Evolutionary conservation across 2,113 vertebrate genomes (phyloP), one percentile per base, ranked within the genome.

Genomic region (Sebastes schlegelii): DNA sequence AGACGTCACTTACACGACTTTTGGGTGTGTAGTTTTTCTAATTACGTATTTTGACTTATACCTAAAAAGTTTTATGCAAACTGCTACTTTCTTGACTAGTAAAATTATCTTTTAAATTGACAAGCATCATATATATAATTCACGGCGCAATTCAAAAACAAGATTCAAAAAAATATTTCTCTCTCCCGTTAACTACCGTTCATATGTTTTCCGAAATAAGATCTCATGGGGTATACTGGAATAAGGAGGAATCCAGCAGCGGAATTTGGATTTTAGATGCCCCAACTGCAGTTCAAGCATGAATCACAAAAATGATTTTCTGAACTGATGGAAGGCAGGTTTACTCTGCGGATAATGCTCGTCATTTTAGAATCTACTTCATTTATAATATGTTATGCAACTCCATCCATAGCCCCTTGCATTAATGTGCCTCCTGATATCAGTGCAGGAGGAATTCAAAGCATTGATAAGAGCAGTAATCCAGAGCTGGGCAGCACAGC

Each of bases 391-490:
- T 21, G 21, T 48, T 40, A 34, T 45, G n/a, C 4, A 73, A 45
- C 6, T 57, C 5, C 5, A 57, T 57, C 14, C 7, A 63, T 13
- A 63, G 21, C 16, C 8, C 16, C 1, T 14, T 21, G 17, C 7
- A 43, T 61, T 66, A 43, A 63, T 45, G 2, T 43, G 57, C 7
- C 63, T 10, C 23, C n/a, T 52, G 21, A 55, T 68, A 68, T 64
- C 13, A 4, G 43, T 42, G 34, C 49, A 42, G 51, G 17, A 46
- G 17, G 66, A 45, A 43, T 21, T 48, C 11, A 78, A 26, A 74
- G 52, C 45, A 51, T 13, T 72, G 46, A 72, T 76, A n/a, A 79
- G 49, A 78, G 57, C n/a, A 16, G 5, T 52, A 48, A 57, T 57
- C 21, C 43, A 52, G 34, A 63, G 19, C 52, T 57, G 8, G 42